Evolutionary conservation across 2,888 invertebrate species (phyloP).

Genomic region (Pammene fasciana): DNA sequence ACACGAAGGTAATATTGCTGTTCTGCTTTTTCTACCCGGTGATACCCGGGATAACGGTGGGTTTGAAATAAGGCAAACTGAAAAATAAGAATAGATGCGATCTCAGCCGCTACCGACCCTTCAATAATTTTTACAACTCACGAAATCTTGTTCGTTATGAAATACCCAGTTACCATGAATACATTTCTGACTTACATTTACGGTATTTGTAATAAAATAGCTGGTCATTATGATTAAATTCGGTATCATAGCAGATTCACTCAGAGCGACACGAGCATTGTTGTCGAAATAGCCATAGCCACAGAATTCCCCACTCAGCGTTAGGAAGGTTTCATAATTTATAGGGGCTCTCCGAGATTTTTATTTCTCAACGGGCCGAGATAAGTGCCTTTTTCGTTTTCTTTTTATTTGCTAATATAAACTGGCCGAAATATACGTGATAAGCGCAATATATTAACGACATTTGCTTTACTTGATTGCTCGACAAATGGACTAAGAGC

Average conservation of each 20-base stretch:
- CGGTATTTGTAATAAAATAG: no score
- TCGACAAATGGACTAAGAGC: no score
- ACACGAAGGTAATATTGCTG: no score
- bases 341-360: slow-evolving; percentile 40
- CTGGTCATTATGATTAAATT: slow-evolving; percentile 2
- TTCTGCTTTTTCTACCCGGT: no score
- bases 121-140: no score
- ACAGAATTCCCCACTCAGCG: slow-evolving; percentile 32
- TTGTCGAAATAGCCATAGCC: slow-evolving; percentile 37
- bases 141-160: no score
- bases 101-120: no score
- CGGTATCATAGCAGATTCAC: slow-evolving; percentile 3
- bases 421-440: slow-evolving; percentile 32
- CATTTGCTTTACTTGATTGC: slow-evolving; percentile 26
- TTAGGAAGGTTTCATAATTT: slow-evolving; percentile 41
- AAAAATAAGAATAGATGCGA: no score
- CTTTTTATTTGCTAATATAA: slow-evolving; percentile 41
- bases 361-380: slow-evolving; percentile 35
- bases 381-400: slow-evolving; percentile 40
- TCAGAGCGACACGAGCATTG: slow-evolving; percentile 23
- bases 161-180: no score
- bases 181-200: no score
- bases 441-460: slow-evolving; percentile 19
- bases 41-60: no score
- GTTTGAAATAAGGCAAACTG: no score